phyloP scores from a whole-genome alignment of 2,888 invertebrate species.

The Sphaerophoria taeniata region DNA sequence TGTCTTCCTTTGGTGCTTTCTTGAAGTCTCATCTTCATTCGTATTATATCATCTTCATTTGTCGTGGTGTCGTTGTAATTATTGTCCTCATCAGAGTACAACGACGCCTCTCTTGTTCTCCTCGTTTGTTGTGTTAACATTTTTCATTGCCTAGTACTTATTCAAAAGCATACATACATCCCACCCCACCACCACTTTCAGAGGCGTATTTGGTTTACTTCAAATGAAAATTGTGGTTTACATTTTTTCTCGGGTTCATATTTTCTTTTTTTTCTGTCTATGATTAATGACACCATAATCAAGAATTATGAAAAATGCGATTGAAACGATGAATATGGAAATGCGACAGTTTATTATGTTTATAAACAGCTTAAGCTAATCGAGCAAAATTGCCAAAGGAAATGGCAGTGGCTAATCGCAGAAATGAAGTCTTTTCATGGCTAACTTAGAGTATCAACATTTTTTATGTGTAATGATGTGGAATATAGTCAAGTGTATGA shows the following conservation, averaged over 20 bases:
- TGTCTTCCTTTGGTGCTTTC: constrained; percentile 51
- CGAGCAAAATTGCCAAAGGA: constrained; percentile 37
- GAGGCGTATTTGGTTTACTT: constrained; percentile 31
- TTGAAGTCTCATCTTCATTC: constrained; percentile 15
- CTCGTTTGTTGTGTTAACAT: constrained; percentile 54
- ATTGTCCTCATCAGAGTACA: constrained; percentile 3
- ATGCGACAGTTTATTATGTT: constrained; percentile 67
- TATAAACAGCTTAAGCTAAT: constrained; percentile 63
- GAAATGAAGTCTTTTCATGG: constrained; percentile 14
- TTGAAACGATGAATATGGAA: constrained; percentile 70
- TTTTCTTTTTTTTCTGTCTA: constrained; percentile 31
- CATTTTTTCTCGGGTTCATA: constrained; percentile 24
- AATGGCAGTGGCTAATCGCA: constrained; percentile 31
- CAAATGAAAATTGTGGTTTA: neutral
- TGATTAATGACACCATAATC: constrained; percentile 70
- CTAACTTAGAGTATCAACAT: neutral
- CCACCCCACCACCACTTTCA: neutral
- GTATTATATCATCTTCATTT: constrained; percentile 33
- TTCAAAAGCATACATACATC: neutral
- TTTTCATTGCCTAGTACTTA: constrained; percentile 37
- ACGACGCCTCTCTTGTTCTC: constrained; percentile 14
- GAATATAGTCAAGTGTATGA: no score
- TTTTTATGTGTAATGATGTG: neutral
- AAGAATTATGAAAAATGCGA: constrained; percentile 66
- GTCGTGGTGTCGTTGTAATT: constrained; percentile 31